These are phyloP conservation scores for Percopsis omiscomaycus DNA, from an alignment of 2,797 vertebrate species.

Conservation along the genomic window DNA sequence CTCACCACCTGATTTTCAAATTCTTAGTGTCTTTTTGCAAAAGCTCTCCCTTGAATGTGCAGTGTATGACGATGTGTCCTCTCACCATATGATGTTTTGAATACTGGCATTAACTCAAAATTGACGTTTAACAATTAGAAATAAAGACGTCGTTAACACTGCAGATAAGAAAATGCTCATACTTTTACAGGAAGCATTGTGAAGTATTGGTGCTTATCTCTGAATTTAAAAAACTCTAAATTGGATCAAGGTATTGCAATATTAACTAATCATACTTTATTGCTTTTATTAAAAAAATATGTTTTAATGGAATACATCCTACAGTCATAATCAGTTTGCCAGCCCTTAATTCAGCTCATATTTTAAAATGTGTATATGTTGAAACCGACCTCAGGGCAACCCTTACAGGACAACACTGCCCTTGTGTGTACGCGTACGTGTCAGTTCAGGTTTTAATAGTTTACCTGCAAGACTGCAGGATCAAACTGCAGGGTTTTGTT, in stretches of 20 bases:
- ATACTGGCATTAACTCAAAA: no score
- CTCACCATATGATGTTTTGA: no score
- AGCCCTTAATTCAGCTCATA: neutral
- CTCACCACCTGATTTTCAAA: constrained; percentile 75
- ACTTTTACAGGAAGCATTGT: no score
- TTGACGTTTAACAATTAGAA: no score
- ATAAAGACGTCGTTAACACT: no score
- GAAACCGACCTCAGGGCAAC: constrained; percentile 66
- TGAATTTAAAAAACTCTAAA: no score
- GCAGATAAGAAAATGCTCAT: no score
- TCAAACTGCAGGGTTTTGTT: constrained; percentile 52
- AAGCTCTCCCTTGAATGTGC: constrained; percentile 16
- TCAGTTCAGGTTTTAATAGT: constrained; percentile 55
- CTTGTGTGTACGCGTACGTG: constrained; percentile 10
- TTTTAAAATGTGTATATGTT: constrained; percentile 44
- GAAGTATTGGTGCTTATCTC: no score
- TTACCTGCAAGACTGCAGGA: constrained; percentile 60
- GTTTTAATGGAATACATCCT: constrained; percentile 4
- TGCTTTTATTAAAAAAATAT: no score
- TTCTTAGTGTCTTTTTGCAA: constrained; percentile 73
- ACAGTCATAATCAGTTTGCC: constrained; percentile 26
- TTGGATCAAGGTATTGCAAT: no score
- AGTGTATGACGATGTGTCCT: no score
- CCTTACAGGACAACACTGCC: constrained; percentile 25
- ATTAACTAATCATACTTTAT: no score